These are phyloP conservation scores for Elegia similella DNA, from an alignment of 2,888 invertebrate genomes.

Conservation along the genomic window DNA sequence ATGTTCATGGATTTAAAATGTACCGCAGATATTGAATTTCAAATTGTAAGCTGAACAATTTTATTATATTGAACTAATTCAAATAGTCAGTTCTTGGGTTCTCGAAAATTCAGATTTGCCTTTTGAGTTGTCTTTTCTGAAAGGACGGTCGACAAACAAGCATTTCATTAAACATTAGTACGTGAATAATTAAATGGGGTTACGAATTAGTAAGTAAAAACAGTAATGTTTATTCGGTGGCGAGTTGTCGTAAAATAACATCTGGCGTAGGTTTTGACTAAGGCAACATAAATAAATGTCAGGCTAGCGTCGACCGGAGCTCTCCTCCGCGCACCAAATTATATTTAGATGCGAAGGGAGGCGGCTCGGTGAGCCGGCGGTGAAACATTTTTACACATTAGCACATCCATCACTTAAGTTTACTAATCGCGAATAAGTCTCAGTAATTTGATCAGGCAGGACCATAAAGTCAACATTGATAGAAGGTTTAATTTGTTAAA, in stretches of 20 bases:
- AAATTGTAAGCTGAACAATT: constrained; percentile 27
- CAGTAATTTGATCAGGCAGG: background rate
- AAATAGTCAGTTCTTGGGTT: background rate
- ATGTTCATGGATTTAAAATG: constrained; percentile 22
- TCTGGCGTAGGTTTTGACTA: constrained; percentile 76
- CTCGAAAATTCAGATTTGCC: background rate
- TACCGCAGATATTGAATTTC: constrained; percentile 28
- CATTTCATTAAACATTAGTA: background rate
- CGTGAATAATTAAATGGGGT: constrained; percentile 27
- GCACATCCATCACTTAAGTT: constrained; percentile 12
- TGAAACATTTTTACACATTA: constrained; percentile 9
- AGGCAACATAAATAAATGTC: constrained; percentile 77
- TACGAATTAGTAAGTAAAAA: constrained; percentile 43
- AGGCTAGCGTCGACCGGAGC: constrained; percentile 52
- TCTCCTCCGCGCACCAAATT: constrained; percentile 34
- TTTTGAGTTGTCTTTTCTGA: background rate
- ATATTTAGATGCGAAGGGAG: constrained; percentile 32
- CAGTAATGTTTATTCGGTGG: constrained; percentile 61
- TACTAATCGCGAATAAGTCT: background rate
- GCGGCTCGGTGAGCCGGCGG: constrained; percentile 17
- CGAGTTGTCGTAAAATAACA: constrained; percentile 74
- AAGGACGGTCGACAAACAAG: background rate
- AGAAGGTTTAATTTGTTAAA: too few species aligned
- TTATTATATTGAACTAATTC: constrained; percentile 30
- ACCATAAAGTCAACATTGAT: background rate